Evolutionary conservation across 2,888 invertebrate species (phyloP).

Genomic region (Aleiodes alternator): DNA sequence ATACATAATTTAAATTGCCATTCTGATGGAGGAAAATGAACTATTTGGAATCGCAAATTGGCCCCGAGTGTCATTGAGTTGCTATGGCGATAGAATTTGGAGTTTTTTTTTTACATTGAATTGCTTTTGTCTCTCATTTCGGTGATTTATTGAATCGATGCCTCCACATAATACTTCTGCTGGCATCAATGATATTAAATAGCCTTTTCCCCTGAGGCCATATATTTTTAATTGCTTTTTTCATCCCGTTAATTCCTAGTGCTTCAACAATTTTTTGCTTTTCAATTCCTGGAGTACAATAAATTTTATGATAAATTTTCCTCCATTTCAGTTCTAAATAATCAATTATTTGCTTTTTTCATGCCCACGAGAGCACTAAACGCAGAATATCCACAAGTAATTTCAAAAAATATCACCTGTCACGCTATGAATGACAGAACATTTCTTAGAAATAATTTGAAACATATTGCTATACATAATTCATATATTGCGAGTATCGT

Average conservation of each 20-base stretch:
- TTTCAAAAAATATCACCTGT: no score
- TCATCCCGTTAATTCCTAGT: no score
- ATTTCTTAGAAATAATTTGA: no score
- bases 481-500: not conserved
- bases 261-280: no score
- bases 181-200: slow-evolving; percentile 26
- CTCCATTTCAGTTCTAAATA: not conserved
- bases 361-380: not conserved
- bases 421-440: no score
- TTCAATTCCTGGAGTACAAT: not conserved
- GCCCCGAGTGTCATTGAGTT: slow-evolving; percentile 21
- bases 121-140: slow-evolving; percentile 27
- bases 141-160: slow-evolving; percentile 6
- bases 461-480: no score
- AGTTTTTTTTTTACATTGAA: slow-evolving; percentile 13
- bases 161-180: not conserved
- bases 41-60: slow-evolving; percentile 18
- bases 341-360: not conserved
- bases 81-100: not conserved
- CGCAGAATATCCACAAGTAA: no score
- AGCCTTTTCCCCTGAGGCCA: not conserved
- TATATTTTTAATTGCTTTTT: not conserved
- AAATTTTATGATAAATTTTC: slow-evolving; percentile 9
- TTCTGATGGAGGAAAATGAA: not conserved
- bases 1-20: no score